Percentiles rank a stretch among this genome's conserved stretches.
phyloP scores from a whole-genome alignment of 2,797 vertebrate genomes.

The Acipenser ruthenus region DNA sequence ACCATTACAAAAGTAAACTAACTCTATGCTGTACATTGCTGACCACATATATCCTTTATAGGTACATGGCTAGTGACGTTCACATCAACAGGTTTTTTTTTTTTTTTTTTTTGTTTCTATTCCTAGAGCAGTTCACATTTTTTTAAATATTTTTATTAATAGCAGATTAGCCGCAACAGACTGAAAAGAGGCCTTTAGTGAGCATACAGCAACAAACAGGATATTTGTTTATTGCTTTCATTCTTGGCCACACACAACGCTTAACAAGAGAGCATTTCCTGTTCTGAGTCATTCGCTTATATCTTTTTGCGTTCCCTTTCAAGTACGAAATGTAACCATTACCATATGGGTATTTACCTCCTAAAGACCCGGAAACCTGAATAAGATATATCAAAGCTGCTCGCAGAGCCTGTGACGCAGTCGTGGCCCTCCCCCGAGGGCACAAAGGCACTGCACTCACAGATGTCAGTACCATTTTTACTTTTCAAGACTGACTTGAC shows the following conservation, averaged over 20 bases:
- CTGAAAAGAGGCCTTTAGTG: conserved; percentile 16
- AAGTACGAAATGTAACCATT: too few relatives aligned
- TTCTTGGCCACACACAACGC: conserved; percentile 56
- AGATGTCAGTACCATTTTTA: too few relatives aligned
- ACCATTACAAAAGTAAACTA: too few relatives aligned
- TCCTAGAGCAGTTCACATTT: conserved; percentile 15
- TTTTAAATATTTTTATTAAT: conserved; percentile 57
- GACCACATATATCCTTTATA: neutral
- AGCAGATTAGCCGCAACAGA: conserved; percentile 61
- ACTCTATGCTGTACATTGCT: neutral
- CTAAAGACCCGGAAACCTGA: too few relatives aligned
- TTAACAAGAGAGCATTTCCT: conserved; percentile 60
- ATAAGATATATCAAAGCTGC: too few relatives aligned
- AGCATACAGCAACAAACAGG: conserved; percentile 51
- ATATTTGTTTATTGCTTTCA: conserved; percentile 57
- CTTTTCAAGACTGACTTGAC: too few relatives aligned
- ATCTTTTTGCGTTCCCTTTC: conserved; percentile 32
- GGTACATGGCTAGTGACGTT: conserved; percentile 10
- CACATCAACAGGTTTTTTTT: conserved; percentile 10
- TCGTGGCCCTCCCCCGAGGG: too few relatives aligned
- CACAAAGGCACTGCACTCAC: too few relatives aligned
- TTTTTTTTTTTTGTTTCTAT: conserved; percentile 9
- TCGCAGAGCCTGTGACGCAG: too few relatives aligned
- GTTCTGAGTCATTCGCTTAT: conserved; percentile 49
- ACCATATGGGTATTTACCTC: too few relatives aligned